Conservation (phyloP, 1,140 invertebrate species). For the Saccostrea echinata region DNA sequence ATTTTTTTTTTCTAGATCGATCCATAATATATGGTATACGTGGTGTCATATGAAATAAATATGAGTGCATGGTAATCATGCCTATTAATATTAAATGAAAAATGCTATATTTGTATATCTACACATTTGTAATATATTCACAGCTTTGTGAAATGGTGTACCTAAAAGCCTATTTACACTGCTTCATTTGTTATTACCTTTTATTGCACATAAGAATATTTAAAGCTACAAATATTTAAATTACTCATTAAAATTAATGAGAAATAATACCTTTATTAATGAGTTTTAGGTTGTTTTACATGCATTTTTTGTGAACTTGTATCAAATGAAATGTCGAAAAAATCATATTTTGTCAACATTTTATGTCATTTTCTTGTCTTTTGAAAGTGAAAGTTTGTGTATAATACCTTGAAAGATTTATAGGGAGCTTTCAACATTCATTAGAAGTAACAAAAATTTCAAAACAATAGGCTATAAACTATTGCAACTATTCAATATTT, state of each 20-base stretch:
- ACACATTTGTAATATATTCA: neutral
- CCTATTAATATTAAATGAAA: neutral
- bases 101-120: neutral
- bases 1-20: too few species aligned
- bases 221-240: neutral
- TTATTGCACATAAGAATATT: neutral
- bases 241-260: slow-evolving; percentile 2
- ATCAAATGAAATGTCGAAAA: neutral
- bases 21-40: too few species aligned
- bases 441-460: neutral
- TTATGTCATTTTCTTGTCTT: neutral
- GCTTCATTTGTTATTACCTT: too few species aligned
- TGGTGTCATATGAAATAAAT: too few species aligned
- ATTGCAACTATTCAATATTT: slow-evolving; percentile 18
- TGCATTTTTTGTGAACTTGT: neutral
- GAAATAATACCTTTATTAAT: neutral
- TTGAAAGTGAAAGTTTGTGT: neutral
- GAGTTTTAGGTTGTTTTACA: neutral
- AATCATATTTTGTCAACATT: neutral
- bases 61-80: neutral
- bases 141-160: too few species aligned
- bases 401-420: neutral
- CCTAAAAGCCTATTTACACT: too few species aligned
- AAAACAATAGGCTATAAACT: neutral
- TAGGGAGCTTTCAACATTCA: neutral